Percentiles rank a stretch among this genome's conserved stretches.
phyloP scores from a whole-genome alignment of 2,113 vertebrate species.

The Myiozetetes cayanensis region DNA sequence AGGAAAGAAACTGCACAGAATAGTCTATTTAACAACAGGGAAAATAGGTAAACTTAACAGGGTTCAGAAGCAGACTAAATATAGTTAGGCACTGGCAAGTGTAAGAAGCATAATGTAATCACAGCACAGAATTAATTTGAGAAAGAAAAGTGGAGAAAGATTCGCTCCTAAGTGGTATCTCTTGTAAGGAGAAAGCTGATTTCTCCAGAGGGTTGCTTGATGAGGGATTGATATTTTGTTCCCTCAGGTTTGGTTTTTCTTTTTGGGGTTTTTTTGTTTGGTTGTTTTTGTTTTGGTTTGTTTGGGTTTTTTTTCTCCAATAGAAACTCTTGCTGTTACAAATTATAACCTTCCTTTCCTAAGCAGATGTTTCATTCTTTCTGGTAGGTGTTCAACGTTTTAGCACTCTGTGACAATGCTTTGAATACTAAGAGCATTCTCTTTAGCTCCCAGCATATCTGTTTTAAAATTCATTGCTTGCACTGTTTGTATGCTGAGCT shows the following conservation, averaged over 20 bases:
- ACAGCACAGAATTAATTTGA: slow-evolving; percentile 40
- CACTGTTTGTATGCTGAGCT: not conserved
- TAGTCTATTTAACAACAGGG: slow-evolving; percentile 18
- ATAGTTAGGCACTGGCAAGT: slow-evolving; percentile 32
- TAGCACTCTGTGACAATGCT: not conserved
- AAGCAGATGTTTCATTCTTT: not conserved
- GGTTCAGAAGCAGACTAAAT: slow-evolving; percentile 24
- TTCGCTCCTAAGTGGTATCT: not conserved
- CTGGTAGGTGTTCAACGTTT: not conserved
- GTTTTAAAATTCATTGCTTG: not conserved
- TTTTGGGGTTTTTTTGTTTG: not conserved
- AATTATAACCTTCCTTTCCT: slow-evolving; percentile 16
- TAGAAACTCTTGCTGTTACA: not conserved
- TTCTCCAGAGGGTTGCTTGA: slow-evolving; percentile 62
- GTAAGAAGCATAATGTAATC: slow-evolving; percentile 31
- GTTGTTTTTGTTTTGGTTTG: not conserved
- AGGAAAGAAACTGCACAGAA: not conserved
- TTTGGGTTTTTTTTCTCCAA: not conserved
- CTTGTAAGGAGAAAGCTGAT: slow-evolving; percentile 53
- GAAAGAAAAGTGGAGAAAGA: slow-evolving; percentile 16
- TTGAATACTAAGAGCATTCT: not conserved
- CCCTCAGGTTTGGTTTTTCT: not conserved
- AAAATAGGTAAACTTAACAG: slow-evolving; percentile 34
- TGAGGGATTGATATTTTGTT: slow-evolving; percentile 46
- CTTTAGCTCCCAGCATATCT: not conserved